Evolutionary conservation across 2,797 vertebrate species (phyloP).

Genomic region (Champsocephalus gunnari): DNA sequence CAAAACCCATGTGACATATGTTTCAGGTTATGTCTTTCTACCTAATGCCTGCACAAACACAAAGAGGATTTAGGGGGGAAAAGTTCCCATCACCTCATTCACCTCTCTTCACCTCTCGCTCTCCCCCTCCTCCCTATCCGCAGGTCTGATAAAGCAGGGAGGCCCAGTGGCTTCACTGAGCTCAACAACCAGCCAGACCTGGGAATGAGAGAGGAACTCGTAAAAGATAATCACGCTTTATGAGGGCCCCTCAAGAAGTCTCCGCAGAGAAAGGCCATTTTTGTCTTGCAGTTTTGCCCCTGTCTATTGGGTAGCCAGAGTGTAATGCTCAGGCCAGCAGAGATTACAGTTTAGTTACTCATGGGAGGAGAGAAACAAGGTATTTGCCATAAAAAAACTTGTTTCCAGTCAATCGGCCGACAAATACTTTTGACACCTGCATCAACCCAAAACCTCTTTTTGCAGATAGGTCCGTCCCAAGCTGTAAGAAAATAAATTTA

Average conservation of each 20-base stretch:
- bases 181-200: constrained; percentile 60
- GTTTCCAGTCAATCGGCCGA: not conserved
- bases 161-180: constrained; percentile 58
- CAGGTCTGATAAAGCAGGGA: constrained; percentile 59
- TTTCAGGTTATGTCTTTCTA: constrained; percentile 58
- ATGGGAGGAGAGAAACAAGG: constrained; percentile 8
- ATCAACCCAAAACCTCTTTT: not conserved
- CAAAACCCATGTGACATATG: constrained; percentile 40
- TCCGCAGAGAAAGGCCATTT: constrained; percentile 65
- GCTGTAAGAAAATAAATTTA: not conserved
- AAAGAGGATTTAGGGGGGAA: constrained; percentile 43
- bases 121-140: constrained; percentile 37
- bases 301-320: constrained; percentile 67
- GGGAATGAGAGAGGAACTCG: constrained; percentile 77
- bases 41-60: constrained; percentile 49
- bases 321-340: constrained; percentile 25
- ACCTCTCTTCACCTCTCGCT: constrained; percentile 56
- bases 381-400: constrained; percentile 6
- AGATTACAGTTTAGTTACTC: constrained; percentile 23
- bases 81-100: constrained; percentile 72
- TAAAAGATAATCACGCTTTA: constrained; percentile 83
- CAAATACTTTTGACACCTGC: not conserved
- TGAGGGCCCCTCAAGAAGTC: constrained; percentile 74
- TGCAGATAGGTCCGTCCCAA: not conserved
- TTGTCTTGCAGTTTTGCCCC: constrained; percentile 48